These are phyloP conservation scores for Erpobdella octoculata DNA, from an alignment of 2,888 invertebrate genomes.

Conservation along the genomic window DNA sequence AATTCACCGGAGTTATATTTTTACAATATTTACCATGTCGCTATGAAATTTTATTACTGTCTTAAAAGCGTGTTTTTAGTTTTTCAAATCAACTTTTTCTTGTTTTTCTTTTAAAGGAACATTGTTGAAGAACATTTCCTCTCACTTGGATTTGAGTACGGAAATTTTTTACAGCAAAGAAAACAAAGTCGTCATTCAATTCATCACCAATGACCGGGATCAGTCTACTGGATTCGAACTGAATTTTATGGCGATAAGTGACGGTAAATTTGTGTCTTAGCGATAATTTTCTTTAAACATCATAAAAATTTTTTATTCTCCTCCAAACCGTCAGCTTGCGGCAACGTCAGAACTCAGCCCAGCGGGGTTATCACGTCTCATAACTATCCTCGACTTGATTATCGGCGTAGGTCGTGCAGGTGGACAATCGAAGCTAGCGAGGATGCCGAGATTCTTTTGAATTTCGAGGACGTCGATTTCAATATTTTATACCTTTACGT, in stretches of 20 bases:
- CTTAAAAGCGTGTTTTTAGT: too few species aligned
- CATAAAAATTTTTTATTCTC: too few species aligned
- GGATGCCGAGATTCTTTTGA: slow-evolving; percentile 41
- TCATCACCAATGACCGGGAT: not conserved
- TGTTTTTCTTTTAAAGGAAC: too few species aligned
- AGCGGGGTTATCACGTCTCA: slow-evolving; percentile 51
- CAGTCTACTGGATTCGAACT: slow-evolving; percentile 1
- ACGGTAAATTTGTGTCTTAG: too few species aligned
- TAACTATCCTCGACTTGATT: slow-evolving; percentile 48
- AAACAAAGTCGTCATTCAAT: not conserved
- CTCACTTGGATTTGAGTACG: too few species aligned
- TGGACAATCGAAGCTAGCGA: slow-evolving; percentile 48
- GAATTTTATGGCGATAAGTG: not conserved
- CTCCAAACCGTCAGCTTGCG: slow-evolving; percentile 32
- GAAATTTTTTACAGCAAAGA: too few species aligned
- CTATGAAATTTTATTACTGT: too few species aligned
- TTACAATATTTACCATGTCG: too few species aligned
- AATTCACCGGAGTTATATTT: too few species aligned
- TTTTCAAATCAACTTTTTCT: too few species aligned
- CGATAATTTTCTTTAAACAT: too few species aligned
- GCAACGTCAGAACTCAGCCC: slow-evolving; percentile 52
- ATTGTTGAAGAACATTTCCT: too few species aligned
- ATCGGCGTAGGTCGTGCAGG: slow-evolving; percentile 42
- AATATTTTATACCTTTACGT: not conserved
- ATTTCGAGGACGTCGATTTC: not conserved